Evolutionary conservation across 2,113 vertebrate species (phyloP).

Genomic region (Girardinichthys multiradiatus): DNA sequence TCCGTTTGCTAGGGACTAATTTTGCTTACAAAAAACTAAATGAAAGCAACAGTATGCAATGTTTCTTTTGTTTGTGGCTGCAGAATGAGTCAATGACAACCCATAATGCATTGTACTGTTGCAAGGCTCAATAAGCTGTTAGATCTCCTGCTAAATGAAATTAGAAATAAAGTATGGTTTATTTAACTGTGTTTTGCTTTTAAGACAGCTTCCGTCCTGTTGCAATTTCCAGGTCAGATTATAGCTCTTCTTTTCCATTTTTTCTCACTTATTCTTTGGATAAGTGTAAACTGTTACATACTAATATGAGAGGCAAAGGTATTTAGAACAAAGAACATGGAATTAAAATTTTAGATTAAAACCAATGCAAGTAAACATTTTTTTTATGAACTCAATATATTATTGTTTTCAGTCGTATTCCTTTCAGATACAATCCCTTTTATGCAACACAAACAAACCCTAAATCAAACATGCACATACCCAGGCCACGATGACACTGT

Average conservation of each 20-base stretch:
- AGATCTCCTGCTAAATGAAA: no score
- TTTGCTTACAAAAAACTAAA: no score
- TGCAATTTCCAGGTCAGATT: no score
- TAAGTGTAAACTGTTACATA: no score
- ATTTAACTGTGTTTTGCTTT: no score
- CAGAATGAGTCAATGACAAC: background rate
- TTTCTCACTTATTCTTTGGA: background rate
- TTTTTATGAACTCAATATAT: background rate
- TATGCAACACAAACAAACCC: conserved; percentile 6
- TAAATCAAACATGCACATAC: conserved; percentile 1
- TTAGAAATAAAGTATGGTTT: no score
- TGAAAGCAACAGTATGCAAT: no score
- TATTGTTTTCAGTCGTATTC: background rate
- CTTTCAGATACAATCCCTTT: background rate
- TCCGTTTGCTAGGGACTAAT: no score
- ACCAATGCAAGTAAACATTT: background rate
- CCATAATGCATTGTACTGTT: background rate
- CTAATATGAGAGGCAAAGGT: no score
- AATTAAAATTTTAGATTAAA: background rate
- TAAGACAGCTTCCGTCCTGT: no score
- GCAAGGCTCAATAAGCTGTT: background rate
- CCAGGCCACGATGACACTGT: conserved; percentile 47
- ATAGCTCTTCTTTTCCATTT: background rate
- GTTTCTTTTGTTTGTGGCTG: no score
- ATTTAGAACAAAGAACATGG: no score